phyloP scores from a whole-genome alignment of 2,113 vertebrate species.

The Elephantulus edwardii region DNA sequence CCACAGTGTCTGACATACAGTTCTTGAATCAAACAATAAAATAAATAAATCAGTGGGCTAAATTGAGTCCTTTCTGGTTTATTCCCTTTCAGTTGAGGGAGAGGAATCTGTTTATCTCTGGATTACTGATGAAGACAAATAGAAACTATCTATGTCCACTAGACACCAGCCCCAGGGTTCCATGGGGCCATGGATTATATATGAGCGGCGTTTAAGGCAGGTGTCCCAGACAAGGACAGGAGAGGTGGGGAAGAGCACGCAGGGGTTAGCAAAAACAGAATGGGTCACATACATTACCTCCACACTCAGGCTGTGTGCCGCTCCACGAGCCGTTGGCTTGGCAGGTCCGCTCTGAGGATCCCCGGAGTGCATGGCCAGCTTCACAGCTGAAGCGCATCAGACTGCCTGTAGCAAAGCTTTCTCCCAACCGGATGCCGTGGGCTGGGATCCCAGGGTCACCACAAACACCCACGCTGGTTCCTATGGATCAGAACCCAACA shows the following conservation, averaged over 20 bases:
- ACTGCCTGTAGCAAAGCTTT: slow-evolving; percentile 88
- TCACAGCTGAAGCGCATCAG: slow-evolving; percentile 95
- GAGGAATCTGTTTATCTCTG: neutral
- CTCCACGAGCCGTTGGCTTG: slow-evolving; percentile 91
- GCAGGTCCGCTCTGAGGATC: slow-evolving; percentile 92
- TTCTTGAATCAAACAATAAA: neutral
- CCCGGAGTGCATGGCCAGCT: slow-evolving; percentile 91
- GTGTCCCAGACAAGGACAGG: fast-evolving
- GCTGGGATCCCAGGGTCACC: slow-evolving; percentile 94
- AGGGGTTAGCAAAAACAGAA: slow-evolving; percentile 51
- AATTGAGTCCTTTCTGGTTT: neutral
- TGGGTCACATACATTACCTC: slow-evolving; percentile 86
- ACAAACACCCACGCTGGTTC: slow-evolving; percentile 89
- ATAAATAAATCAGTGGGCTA: neutral
- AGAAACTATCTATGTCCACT: neutral
- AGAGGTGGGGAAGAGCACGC: neutral
- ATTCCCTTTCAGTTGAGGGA: neutral
- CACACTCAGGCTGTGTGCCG: slow-evolving; percentile 93
- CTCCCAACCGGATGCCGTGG: slow-evolving; percentile 94
- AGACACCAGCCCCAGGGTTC: neutral
- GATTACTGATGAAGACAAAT: neutral
- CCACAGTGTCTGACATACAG: neutral
- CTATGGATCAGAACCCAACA: slow-evolving; percentile 78
- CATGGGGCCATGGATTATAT: neutral
- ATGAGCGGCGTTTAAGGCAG: neutral